Evolutionary conservation across 2,113 vertebrate genomes (phyloP).

Genomic region (Tupaia chinensis): DNA sequence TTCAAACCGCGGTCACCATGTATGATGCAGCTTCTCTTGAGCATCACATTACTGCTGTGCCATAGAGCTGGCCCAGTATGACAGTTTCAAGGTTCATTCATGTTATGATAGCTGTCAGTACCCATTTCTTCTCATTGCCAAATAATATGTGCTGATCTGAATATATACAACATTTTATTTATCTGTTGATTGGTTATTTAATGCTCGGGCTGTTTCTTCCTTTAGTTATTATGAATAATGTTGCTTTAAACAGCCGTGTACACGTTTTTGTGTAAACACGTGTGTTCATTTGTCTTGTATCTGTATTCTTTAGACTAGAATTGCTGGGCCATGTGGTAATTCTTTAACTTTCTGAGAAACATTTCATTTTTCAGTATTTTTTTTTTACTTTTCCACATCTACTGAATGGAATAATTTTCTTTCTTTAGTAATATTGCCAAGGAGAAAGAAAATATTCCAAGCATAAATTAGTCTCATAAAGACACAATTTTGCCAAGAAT

Average conservation of each 20-base stretch:
- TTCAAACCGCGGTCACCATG: too few relatives aligned
- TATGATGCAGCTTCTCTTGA: too few relatives aligned
- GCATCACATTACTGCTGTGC: too few relatives aligned
- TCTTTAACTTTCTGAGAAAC: neutral
- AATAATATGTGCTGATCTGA: neutral
- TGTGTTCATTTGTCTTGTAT: neutral
- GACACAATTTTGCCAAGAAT: neutral
- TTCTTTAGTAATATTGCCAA: neutral
- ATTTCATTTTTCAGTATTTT: neutral
- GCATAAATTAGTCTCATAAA: neutral
- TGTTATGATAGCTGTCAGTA: neutral
- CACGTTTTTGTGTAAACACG: neutral
- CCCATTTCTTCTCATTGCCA: neutral
- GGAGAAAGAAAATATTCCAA: neutral
- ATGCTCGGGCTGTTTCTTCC: neutral
- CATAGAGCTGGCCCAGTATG: too few relatives aligned
- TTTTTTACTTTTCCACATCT: neutral
- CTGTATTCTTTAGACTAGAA: neutral
- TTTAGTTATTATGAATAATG: neutral
- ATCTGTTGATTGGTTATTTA: neutral
- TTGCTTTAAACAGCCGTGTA: neutral
- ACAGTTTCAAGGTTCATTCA: neutral
- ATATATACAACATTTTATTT: neutral
- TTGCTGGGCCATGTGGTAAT: neutral
- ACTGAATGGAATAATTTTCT: neutral